Conservation (phyloP, 2,888 invertebrate genomes). For the Dryobota labecula region DNA sequence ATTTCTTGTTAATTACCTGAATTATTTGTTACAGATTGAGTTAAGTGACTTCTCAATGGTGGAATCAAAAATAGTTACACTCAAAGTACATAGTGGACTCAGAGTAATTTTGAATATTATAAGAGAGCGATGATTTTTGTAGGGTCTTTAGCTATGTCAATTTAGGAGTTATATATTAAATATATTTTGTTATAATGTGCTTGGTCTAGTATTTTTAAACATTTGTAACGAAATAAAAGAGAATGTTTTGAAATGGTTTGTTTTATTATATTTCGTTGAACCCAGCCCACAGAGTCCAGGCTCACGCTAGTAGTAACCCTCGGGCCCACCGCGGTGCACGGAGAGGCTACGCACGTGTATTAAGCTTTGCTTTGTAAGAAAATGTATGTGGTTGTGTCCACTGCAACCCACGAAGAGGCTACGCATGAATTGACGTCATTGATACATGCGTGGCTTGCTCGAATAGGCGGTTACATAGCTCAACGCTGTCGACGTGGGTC, state of each 20-base stretch:
- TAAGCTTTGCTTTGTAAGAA: no score
- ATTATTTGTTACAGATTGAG: conserved; percentile 90
- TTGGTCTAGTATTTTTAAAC: conserved; percentile 46
- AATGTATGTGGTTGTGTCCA: no score
- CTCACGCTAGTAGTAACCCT: background rate
- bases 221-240: conserved; percentile 38
- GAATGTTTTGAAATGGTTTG: background rate
- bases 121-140: conserved; percentile 78
- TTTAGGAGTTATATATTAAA: conserved; percentile 11
- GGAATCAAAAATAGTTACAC: conserved; percentile 88
- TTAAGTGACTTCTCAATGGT: conserved; percentile 93
- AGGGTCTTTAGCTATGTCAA: conserved; percentile 28
- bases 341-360: no score
- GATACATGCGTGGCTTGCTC: no score
- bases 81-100: conserved; percentile 87
- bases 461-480: no score
- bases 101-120: conserved; percentile 88
- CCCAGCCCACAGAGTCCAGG: background rate
- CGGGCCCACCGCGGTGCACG: no score
- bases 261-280: background rate
- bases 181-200: conserved; percentile 48
- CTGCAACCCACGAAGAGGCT: no score
- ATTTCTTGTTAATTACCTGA: conserved; percentile 6
- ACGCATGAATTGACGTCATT: no score
- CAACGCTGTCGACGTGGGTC: no score